These are phyloP conservation scores for Merluccius polli DNA, from an alignment of 2,797 vertebrate genomes.

Conservation along the genomic window DNA sequence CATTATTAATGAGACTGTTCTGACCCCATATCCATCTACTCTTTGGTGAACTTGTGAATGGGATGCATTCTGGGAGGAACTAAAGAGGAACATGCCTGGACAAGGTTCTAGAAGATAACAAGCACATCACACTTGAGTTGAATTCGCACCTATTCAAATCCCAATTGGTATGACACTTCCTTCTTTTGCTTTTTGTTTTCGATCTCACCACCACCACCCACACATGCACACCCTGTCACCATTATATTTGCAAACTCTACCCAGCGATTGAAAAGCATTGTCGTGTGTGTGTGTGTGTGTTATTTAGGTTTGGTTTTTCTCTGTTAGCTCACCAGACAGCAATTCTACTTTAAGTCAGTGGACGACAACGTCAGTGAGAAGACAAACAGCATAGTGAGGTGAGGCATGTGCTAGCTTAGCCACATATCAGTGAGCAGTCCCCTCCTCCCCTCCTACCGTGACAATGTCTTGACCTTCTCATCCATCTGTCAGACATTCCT, in stretches of 20 bases:
- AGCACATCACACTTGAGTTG: background rate
- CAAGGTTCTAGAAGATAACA: background rate
- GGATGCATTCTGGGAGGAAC: no score
- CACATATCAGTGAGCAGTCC: background rate
- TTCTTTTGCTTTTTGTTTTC: background rate
- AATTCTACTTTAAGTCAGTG: background rate
- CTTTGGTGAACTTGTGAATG: no score
- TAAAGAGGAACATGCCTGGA: background rate
- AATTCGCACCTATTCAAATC: background rate
- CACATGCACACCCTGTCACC: background rate
- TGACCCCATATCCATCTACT: no score
- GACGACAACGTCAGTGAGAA: background rate
- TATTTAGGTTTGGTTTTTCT: background rate
- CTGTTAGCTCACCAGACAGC: background rate
- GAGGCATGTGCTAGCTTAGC: constrained; percentile 9
- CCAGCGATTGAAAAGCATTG: background rate
- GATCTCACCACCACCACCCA: no score
- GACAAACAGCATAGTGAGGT: constrained; percentile 12
- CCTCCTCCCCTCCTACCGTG: background rate
- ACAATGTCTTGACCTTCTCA: background rate
- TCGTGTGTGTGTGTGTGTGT: background rate
- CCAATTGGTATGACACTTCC: background rate
- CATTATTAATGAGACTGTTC: no score
- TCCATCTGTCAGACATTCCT: constrained; percentile 4
- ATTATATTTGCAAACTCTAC: background rate